These are phyloP conservation scores for Papilio helenus DNA, from an alignment of 1,140 invertebrate genomes.

Conservation along the genomic window DNA sequence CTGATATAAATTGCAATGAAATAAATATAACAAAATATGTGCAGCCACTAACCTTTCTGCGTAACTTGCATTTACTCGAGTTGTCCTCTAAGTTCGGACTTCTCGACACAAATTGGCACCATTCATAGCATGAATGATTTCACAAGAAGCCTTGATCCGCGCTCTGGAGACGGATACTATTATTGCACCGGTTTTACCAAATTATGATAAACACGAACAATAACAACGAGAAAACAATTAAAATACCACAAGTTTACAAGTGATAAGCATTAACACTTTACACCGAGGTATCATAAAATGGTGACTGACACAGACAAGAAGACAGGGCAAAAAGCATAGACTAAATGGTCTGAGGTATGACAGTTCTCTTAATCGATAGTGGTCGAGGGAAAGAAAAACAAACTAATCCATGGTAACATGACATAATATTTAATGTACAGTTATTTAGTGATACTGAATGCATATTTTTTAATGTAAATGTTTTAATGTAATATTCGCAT, in stretches of 20 bases:
- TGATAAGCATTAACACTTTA: constrained; percentile 42
- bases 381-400: not conserved
- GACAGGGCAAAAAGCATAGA: not conserved
- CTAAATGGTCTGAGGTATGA: not conserved
- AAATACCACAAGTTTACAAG: constrained; percentile 42
- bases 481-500: no score
- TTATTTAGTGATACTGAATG: no score
- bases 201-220: not conserved
- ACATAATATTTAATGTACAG: no score
- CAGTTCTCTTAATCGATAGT: not conserved
- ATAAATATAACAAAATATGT: not conserved
- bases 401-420: not conserved
- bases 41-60: constrained; percentile 11
- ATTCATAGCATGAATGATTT: not conserved
- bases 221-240: constrained; percentile 23
- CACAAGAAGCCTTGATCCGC: not conserved
- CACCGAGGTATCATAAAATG: constrained; percentile 15
- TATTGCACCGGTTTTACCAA: not conserved
- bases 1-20: not conserved
- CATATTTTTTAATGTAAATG: no score
- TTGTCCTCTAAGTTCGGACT: constrained; percentile 5
- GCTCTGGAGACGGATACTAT: not conserved
- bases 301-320: not conserved
- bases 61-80: constrained; percentile 32
- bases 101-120: not conserved